Evolutionary conservation across 2,888 invertebrate genomes (phyloP).

Genomic region (Aleiodes leptofemur): DNA sequence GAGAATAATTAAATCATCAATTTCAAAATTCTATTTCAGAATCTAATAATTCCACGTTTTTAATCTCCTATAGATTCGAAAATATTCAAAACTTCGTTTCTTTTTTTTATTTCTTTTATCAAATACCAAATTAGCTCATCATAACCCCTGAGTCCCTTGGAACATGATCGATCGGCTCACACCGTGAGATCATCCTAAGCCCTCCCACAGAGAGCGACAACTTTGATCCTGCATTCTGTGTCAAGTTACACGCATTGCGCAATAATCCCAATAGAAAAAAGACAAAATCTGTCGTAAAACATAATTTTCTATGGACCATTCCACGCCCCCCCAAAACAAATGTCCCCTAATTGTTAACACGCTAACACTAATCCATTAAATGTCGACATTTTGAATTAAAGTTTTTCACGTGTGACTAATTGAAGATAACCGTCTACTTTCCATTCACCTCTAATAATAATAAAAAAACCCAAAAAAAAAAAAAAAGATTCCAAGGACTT

Average conservation of each 20-base stretch:
- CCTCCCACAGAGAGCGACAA: conserved; percentile 32
- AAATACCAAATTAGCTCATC: conserved; percentile 15
- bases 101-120: not conserved
- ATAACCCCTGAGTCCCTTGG: conserved; percentile 31
- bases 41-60: no score
- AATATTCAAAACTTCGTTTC: no score
- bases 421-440: no score
- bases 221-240: conserved; percentile 7
- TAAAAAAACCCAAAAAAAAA: no score
- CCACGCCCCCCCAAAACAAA: not conserved
- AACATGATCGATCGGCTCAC: conserved; percentile 42
- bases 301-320: not conserved
- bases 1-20: no score
- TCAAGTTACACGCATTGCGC: conserved; percentile 14
- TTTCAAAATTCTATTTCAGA: no score
- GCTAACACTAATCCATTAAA: not conserved
- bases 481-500: no score
- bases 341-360: not conserved
- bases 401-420: conserved; percentile 7
- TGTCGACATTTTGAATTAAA: conserved; percentile 4
- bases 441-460: no score
- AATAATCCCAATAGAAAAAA: not conserved
- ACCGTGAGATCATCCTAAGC: conserved; percentile 16
- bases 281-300: not conserved
- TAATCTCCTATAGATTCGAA: no score